These are phyloP conservation scores for Thyatira batis DNA, from an alignment of 2,888 invertebrate species.

Conservation along the genomic window DNA sequence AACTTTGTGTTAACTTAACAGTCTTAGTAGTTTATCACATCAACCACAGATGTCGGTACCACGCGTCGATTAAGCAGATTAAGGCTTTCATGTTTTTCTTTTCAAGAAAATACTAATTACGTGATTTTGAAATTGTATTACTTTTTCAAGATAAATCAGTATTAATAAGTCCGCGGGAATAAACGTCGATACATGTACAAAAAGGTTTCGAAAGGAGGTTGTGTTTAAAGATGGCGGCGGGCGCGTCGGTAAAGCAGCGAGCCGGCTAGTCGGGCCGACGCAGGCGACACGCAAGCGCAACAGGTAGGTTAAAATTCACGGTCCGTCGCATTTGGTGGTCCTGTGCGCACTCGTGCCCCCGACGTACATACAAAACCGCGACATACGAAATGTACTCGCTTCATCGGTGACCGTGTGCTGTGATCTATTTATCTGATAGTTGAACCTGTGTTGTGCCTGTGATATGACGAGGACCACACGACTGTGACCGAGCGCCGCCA, in stretches of 20 bases:
- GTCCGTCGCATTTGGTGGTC: conserved; percentile 77
- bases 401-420: conserved; percentile 70
- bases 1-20: neutral
- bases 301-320: conserved; percentile 81
- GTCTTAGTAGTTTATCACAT: neutral
- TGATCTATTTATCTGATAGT: conserved; percentile 63
- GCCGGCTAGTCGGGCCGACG: conserved; percentile 52
- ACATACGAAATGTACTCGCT: conserved; percentile 68
- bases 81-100: conserved; percentile 52
- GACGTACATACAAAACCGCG: conserved; percentile 42
- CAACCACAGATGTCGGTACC: conserved; percentile 48
- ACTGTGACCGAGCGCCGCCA: conserved; percentile 52
- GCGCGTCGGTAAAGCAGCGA: conserved; percentile 66
- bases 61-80: conserved; percentile 47
- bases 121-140: neutral
- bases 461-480: conserved; percentile 62
- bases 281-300: conserved; percentile 76
- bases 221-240: conserved; percentile 60
- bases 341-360: conserved; percentile 71
- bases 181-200: neutral
- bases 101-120: neutral
- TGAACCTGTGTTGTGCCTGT: conserved; percentile 56
- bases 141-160: neutral
- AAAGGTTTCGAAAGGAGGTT: conserved; percentile 32
- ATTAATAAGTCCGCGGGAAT: neutral